Evolutionary conservation across 2,797 vertebrate species (phyloP), one percentile per base, ranked within the genome.

Genomic region (Pygocentrus nattereri): DNA sequence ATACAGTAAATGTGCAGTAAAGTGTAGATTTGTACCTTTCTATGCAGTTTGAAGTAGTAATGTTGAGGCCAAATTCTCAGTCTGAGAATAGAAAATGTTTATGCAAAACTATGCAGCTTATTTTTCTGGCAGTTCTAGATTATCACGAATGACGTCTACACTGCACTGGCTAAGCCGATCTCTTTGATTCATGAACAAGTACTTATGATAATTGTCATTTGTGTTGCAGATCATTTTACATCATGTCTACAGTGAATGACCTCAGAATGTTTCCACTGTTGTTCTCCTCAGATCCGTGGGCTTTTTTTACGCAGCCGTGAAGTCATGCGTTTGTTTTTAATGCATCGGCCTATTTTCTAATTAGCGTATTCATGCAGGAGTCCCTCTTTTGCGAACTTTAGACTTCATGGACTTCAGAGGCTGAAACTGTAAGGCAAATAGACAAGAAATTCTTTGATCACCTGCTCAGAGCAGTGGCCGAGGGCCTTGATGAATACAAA

Each of bases 401-500:
- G 74, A 76, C 78, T 74, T 77, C n/a, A n/a, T 44, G 23, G 74
- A 76, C 78, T 44, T 49, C 34, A 81, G 65, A 81, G 87, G 86
- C 90, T 30, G 68, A 81, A 74, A 91, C 88, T 78, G 76, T 79
- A 80, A 83, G 84, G 85, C 83, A 81, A 81, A 86, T 76, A 79
- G 71, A 88, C 82, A 82, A 87, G 81, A 47, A 44, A 76, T 85
- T 82, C 87, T 91, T 89, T 90, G 90, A 92, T 92, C 90, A 91
- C 88, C 88, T 93, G 92, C 50, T 47, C 78, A 87, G 87, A 91
- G 90, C 88, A 90, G 89, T 90, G 90, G 91, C 88, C 90, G 91
- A 89, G 91, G 88, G 86, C 87, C 31, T 49, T 82, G 84, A 90
- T 89, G 86, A 93, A 91, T 84, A 86, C 88, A 87, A 87, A 91